Percentiles rank a stretch among this genome's conserved stretches.
Conservation (phyloP, 2,797 vertebrate genomes). For the Graptemys geographica region DNA sequence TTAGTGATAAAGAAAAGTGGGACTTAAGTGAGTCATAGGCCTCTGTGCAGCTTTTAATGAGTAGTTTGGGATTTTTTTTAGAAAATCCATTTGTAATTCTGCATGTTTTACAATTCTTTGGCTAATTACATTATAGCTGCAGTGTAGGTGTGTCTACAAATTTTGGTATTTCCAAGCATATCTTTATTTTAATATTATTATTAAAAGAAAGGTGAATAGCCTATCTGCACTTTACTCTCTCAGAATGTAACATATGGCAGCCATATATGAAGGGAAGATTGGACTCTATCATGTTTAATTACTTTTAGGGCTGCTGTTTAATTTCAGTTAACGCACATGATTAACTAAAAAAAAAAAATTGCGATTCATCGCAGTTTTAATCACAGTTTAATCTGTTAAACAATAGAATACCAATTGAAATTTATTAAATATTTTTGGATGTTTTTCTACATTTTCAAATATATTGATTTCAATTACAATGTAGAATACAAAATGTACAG, state of each 20-base stretch:
- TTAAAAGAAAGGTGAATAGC: slow-evolving; percentile 13
- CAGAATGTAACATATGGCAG: not conserved
- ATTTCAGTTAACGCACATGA: too few relatives aligned
- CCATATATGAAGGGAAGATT: not conserved
- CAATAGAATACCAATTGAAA: too few relatives aligned
- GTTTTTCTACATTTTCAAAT: too few relatives aligned
- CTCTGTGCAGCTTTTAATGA: not conserved
- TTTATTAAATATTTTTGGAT: too few relatives aligned
- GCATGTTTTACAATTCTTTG: not conserved
- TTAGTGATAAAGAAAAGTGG: not conserved
- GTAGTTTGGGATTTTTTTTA: not conserved
- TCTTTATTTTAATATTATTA: not conserved
- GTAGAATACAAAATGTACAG: too few relatives aligned
- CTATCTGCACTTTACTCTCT: not conserved
- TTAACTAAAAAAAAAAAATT: too few relatives aligned
- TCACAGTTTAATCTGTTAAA: too few relatives aligned
- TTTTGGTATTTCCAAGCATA: not conserved
- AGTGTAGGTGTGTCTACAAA: slow-evolving; percentile 44
- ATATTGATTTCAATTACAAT: too few relatives aligned
- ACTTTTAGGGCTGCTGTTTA: not conserved
- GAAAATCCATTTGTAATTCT: slow-evolving; percentile 27
- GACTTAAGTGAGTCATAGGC: not conserved
- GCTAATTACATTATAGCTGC: not conserved
- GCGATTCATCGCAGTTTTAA: too few relatives aligned
- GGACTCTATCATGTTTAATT: not conserved